A percentile compares a stretch with the other conserved stretches of the same genome.
phyloP scores from a whole-genome alignment of 2,888 invertebrate species.

The Tenthredo scrophulariae region DNA sequence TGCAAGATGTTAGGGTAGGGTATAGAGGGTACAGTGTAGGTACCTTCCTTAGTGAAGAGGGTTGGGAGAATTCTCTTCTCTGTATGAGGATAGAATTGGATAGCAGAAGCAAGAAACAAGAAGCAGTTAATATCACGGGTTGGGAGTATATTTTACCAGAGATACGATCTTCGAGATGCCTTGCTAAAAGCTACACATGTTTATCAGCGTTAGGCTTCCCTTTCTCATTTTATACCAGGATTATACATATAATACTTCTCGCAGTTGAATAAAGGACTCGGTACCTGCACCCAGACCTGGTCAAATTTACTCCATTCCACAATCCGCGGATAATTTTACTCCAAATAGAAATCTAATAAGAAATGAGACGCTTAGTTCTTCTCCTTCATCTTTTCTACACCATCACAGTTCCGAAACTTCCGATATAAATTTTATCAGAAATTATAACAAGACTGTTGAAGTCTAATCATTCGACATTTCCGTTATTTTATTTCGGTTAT shows the following conservation, averaged over 20 bases:
- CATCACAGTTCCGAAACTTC: too few relatives aligned
- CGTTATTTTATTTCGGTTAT: background rate
- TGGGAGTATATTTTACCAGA: constrained; percentile 76
- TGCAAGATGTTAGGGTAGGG: background rate
- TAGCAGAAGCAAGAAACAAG: constrained; percentile 57
- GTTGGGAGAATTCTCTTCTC: background rate
- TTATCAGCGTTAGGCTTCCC: constrained; percentile 72
- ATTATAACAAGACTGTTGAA: too few relatives aligned
- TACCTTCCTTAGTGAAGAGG: constrained; percentile 51
- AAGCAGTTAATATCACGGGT: constrained; percentile 78
- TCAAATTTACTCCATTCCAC: background rate
- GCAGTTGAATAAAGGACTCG: background rate
- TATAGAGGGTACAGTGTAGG: background rate
- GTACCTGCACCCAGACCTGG: background rate
- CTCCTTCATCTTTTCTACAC: background rate
- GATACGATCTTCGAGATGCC: constrained; percentile 77
- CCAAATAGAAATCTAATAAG: constrained; percentile 10
- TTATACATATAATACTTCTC: background rate
- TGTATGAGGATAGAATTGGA: constrained; percentile 57
- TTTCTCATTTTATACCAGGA: constrained; percentile 7
- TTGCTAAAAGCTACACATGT: constrained; percentile 78
- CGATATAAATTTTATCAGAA: too few relatives aligned
- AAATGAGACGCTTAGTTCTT: background rate
- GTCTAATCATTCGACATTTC: too few relatives aligned
- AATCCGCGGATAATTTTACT: background rate